Base-by-base conservation (phyloP, 2,797 vertebrate species). In the Sphenodon punctatus region DNA sequence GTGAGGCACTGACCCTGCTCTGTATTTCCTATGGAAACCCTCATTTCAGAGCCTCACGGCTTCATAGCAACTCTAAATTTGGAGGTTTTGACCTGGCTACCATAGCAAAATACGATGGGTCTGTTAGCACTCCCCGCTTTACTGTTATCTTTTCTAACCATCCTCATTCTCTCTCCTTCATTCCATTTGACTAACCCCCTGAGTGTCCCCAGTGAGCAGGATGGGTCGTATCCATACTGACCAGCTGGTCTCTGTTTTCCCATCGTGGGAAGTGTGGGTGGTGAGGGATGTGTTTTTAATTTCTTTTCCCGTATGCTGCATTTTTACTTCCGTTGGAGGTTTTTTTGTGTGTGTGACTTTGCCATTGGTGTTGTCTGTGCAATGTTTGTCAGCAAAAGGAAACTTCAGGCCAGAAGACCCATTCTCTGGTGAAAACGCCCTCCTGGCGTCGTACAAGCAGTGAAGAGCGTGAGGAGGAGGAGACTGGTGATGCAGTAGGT, bases 401-500 rank as follows among this genome's bases (percentile, higher is more conserved):
- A 76, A 94, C 95, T 14, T 84, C 95, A 78, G 95, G 92, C 94
- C 94, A 95, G 92, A 90, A 95, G 93, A 95, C 92, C 93, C 95
- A 96, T 82, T 95, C 95, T 82, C 94, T 95, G 89, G 92, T 95
- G 94, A 92, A 88, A 80, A 92, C 95, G 4, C 95, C 96, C 8
- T 94, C 96, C 90, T 96, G 95, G 94, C 95, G 94, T 88, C 94
- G 88, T 56, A 76, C 85, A 8, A 92, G 95, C 95, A 94, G 89
- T 43, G 95, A 96, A 49, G 96, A 97, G 80, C 90, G 55, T 42
- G 91, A 95, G 92, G 95, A 96, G 86, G 95, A 96, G 91, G 96
- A 96, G 94, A 95, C 96, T 89, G 95, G 95, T 94, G 94, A 96
- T 86, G 95, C 95, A 93, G 96, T 97, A 97, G 95, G 96, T 96